These are phyloP conservation scores for Lophotis ruficrista DNA, from an alignment of 2,113 vertebrate species.

Conservation along the genomic window DNA sequence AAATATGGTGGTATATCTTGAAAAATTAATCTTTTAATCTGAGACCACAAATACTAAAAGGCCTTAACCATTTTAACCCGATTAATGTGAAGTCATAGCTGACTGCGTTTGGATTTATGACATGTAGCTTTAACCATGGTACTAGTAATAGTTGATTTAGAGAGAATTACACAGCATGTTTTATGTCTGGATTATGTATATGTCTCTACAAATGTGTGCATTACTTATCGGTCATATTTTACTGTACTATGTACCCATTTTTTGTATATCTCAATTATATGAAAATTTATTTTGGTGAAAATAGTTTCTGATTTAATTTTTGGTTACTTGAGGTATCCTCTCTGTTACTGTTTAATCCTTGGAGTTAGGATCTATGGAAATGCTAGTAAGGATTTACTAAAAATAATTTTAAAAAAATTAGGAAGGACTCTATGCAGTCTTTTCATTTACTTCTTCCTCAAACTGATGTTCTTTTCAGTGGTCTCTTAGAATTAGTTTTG, in stretches of 20 bases:
- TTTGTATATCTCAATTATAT: neutral
- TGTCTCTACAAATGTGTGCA: neutral
- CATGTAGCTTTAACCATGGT: neutral
- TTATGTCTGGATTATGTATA: neutral
- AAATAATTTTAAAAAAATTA: neutral
- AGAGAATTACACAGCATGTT: neutral
- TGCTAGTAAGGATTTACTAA: neutral
- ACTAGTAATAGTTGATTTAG: neutral
- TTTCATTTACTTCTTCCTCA: neutral
- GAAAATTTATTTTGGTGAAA: neutral
- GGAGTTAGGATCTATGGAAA: neutral
- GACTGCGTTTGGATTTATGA: neutral
- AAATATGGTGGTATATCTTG: neutral
- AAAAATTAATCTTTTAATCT: constrained; percentile 15
- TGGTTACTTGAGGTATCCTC: neutral
- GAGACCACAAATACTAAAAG: neutral
- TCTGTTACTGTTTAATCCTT: neutral
- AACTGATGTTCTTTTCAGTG: neutral
- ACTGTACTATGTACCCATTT: neutral
- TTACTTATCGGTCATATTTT: neutral
- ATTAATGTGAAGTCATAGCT: neutral
- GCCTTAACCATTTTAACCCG: neutral
- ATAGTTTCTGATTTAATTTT: neutral
- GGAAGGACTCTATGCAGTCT: neutral
- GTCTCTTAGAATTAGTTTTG: neutral